Conservation (phyloP, 2,888 invertebrate genomes). For the Argynnis bischoffii region DNA sequence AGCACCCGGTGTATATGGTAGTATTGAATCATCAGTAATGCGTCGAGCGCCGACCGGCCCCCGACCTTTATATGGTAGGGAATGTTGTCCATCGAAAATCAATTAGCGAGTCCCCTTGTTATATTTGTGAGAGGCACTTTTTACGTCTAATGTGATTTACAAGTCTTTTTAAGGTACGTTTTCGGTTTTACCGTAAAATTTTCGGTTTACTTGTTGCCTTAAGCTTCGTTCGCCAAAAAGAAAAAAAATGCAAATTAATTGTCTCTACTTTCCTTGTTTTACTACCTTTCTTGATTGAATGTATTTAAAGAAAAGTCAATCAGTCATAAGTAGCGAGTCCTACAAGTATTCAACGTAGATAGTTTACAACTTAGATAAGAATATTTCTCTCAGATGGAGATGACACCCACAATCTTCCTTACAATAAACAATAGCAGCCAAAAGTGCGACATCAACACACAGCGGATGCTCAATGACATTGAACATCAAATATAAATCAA, state of each 20-base stretch:
- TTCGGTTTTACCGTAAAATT: constrained; percentile 1
- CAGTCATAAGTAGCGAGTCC: too few species aligned
- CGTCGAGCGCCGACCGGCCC: constrained; percentile 17
- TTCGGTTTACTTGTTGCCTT: neutral
- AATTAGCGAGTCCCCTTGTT: constrained; percentile 39
- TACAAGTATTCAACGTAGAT: too few species aligned
- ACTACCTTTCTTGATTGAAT: too few species aligned
- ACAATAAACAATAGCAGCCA: too few species aligned
- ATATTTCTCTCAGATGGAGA: too few species aligned
- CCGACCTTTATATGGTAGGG: constrained; percentile 35
- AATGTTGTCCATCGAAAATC: constrained; percentile 43
- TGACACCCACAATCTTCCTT: too few species aligned
- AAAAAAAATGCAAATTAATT: too few species aligned
- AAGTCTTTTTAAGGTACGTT: constrained; percentile 1
- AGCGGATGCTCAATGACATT: too few species aligned
- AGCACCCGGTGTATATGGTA: constrained; percentile 24
- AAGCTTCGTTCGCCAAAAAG: neutral
- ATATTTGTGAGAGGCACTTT: constrained; percentile 10
- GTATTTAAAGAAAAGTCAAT: neutral
- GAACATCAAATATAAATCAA: too few species aligned
- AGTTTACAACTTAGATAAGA: too few species aligned
- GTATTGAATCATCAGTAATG: constrained; percentile 36
- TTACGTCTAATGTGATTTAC: constrained; percentile 13
- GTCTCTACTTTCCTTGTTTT: too few species aligned
- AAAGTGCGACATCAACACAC: too few species aligned